Evolutionary conservation across 35 echinoderm and acorn worm genomes (phyloP), one percentile per base, ranked within the genome.

Genomic region (Holothuria glaberrima): DNA sequence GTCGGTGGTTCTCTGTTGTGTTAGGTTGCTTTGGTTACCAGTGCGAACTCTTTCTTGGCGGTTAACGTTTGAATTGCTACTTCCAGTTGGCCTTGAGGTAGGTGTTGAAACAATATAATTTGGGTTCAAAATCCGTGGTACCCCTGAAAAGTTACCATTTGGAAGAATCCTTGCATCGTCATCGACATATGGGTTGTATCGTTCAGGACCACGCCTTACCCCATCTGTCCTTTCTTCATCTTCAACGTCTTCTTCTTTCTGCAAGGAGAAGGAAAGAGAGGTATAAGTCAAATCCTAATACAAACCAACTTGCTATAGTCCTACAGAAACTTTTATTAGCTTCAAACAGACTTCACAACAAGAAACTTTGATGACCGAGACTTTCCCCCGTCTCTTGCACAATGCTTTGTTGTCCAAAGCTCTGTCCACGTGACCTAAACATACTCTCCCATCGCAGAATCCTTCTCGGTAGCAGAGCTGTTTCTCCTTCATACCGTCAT

Each of bases 161-260:
- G 79, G 79, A 9, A 84, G 57, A 3, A n/a, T 14, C 21, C 80
- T 24, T 9, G 80, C 80, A 57, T 84, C 80, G 30, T 84, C 80
- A 18, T 84, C 80, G 12, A 84, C 54, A 30, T 84, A 84, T 14
- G 80, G 80, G 34, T 84, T 84, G 34, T 61, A 84, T 25, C 80
- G 57, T 54, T 84, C 54, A 61, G 80, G 80, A 22, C 80, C 80
- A 9, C 59, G 80, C 27, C 80, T 59, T 9, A 84, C 80, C 33
- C 27, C 9, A 20, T 9, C 57, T 36, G 9, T 31, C 29, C 19
- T 61, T 21, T 63, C 80, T 21, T 22, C 26, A 30, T 59, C 27
- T 3, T 27, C 48, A 18, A 18, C 41, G 6, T 61, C 80, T 54
- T 84, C 80, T 63, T 84, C 80, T 29, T 84, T 84, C 80, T 84